A percentile compares a stretch with the other conserved stretches of the same genome.
Evolutionary conservation across 2,113 vertebrate species (phyloP).

Genomic region (Scatophagus argus): DNA sequence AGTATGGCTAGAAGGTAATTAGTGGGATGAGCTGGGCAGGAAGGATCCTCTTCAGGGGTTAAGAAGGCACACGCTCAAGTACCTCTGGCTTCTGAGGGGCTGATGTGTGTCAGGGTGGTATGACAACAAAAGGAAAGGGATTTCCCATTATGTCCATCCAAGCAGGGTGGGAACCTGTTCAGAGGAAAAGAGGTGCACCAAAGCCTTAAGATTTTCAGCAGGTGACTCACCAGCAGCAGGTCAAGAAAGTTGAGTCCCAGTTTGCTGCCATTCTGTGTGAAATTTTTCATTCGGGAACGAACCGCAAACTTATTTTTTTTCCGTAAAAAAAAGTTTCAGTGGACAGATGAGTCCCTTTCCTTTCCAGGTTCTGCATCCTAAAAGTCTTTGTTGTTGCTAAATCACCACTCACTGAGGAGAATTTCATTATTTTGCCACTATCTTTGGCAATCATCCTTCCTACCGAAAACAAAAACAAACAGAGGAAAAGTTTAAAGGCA

Average conservation of each 20-base stretch:
- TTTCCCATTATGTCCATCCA: slow-evolving; percentile 45
- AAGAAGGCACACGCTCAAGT: slow-evolving; percentile 51
- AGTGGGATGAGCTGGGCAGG: slow-evolving; percentile 73
- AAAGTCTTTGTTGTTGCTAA: not conserved
- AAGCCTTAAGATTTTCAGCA: slow-evolving; percentile 1
- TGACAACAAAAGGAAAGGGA: slow-evolving; percentile 49
- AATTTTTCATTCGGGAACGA: not conserved
- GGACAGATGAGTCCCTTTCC: not conserved
- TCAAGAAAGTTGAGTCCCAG: not conserved
- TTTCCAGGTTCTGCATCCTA: not conserved
- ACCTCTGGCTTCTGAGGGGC: slow-evolving; percentile 48
- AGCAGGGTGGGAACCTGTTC: slow-evolving; percentile 2
- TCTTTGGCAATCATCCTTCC: slow-evolving; percentile 43
- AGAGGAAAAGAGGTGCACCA: not conserved
- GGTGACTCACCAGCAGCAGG: not conserved
- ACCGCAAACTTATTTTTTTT: not conserved
- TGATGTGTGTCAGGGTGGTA: slow-evolving; percentile 45
- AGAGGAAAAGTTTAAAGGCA: slow-evolving; percentile 27
- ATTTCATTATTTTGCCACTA: not conserved
- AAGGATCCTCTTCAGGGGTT: slow-evolving; percentile 71
- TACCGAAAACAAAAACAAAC: slow-evolving; percentile 60
- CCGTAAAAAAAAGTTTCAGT: not conserved
- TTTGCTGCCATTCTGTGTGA: not conserved
- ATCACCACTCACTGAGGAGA: too few relatives aligned
- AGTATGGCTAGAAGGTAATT: slow-evolving; percentile 79